phyloP scores from a whole-genome alignment of 2,888 invertebrate species.

The Cheilosia grossa region DNA sequence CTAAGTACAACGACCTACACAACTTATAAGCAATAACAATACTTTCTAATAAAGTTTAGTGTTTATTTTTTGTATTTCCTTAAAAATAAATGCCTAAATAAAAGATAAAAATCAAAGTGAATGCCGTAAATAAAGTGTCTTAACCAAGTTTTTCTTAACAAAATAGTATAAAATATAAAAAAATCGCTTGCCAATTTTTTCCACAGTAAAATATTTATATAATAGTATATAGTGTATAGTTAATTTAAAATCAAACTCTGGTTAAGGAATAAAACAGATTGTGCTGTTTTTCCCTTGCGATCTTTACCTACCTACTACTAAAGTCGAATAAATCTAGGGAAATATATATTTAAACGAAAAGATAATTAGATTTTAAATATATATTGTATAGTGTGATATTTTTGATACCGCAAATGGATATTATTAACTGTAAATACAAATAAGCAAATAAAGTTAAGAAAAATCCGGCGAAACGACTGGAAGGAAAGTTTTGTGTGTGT shows the following conservation, averaged over 20 bases:
- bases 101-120: conserved; percentile 61
- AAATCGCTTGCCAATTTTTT: conserved; percentile 67
- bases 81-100: conserved; percentile 41
- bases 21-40: conserved; percentile 48
- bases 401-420: conserved; percentile 72
- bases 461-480: conserved; percentile 48
- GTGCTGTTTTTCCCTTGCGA: not conserved
- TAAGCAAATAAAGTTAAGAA: conserved; percentile 8
- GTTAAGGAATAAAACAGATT: conserved; percentile 9
- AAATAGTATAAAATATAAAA: not conserved
- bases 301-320: conserved; percentile 2
- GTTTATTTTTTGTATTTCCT: not conserved
- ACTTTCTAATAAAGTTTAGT: conserved; percentile 23
- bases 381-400: conserved; percentile 66
- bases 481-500: conserved; percentile 1
- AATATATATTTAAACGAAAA: conserved; percentile 26
- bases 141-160: conserved; percentile 44
- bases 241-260: conserved; percentile 36
- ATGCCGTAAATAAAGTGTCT: conserved; percentile 73
- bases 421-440: conserved; percentile 56
- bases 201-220: conserved; percentile 21
- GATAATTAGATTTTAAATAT: conserved; percentile 8
- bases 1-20: conserved; percentile 37
- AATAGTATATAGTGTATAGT: conserved; percentile 18
- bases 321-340: conserved; percentile 44